phyloP scores from a whole-genome alignment of 2,888 invertebrate genomes.

The Eudemis profundana region DNA sequence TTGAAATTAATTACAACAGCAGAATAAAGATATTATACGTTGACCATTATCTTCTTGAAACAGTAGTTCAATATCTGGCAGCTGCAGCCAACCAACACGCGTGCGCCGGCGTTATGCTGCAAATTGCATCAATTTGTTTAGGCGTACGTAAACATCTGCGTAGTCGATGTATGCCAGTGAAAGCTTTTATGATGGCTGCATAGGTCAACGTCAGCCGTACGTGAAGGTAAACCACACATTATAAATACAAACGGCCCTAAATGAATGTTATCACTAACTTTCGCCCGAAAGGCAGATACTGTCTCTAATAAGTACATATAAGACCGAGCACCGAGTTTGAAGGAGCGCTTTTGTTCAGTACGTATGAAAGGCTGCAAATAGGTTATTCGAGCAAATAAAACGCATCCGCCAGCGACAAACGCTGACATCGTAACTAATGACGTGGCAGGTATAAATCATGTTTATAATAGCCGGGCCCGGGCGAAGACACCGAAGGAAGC shows the following conservation, averaged over 20 bases:
- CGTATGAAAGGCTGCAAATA: slow-evolving; percentile 54
- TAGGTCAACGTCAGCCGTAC: slow-evolving; percentile 4
- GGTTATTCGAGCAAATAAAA: slow-evolving; percentile 72
- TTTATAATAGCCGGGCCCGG: slow-evolving; percentile 68
- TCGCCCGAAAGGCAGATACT: slow-evolving; percentile 6
- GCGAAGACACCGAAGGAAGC: slow-evolving; percentile 77
- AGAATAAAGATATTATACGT: slow-evolving; percentile 1
- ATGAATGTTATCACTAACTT: slow-evolving; percentile 21
- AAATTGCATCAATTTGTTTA: slow-evolving; percentile 36
- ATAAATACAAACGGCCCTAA: slow-evolving; percentile 22
- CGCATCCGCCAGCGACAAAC: slow-evolving; percentile 73
- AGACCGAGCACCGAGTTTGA: slow-evolving; percentile 8
- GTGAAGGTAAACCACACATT: slow-evolving; percentile 13
- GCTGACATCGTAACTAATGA: slow-evolving; percentile 80
- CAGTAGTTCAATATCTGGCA: slow-evolving; percentile 25
- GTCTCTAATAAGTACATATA: slow-evolving; percentile 15
- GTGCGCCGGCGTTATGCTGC: slow-evolving; percentile 17
- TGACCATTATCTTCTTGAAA: slow-evolving; percentile 13
- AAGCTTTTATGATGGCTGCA: slow-evolving; percentile 27
- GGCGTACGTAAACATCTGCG: slow-evolving; percentile 35
- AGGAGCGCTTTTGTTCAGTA: slow-evolving; percentile 26
- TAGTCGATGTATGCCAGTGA: slow-evolving; percentile 34
- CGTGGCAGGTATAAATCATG: slow-evolving; percentile 83
- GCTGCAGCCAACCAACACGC: slow-evolving; percentile 25
- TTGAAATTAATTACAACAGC: not conserved